These are phyloP conservation scores for Petrocephalus sullivani DNA, from an alignment of 2,797 vertebrate genomes.

Conservation along the genomic window DNA sequence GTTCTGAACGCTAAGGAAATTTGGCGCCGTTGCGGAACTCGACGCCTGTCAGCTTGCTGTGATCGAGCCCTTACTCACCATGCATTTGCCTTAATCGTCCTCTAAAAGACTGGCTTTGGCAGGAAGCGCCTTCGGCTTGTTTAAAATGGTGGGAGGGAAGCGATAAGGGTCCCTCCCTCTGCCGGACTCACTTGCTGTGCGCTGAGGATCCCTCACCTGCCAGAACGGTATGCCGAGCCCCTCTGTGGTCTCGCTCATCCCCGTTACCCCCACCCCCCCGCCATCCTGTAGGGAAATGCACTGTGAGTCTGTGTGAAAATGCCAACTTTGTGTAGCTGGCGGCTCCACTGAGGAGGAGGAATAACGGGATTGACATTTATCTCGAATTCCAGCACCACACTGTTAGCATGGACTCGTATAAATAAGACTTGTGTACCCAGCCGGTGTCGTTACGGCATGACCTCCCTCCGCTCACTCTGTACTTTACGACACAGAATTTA, in stretches of 20 bases:
- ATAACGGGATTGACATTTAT: background rate
- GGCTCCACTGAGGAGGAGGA: background rate
- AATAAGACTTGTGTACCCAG: background rate
- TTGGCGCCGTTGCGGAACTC: background rate
- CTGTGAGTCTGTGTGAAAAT: background rate
- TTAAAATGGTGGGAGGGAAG: background rate
- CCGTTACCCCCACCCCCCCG: background rate
- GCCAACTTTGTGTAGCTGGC: background rate
- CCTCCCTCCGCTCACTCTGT: background rate
- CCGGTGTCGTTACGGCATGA: background rate
- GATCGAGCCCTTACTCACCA: background rate
- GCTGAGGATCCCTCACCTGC: background rate
- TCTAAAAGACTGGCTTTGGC: background rate
- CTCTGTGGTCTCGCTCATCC: too few species aligned
- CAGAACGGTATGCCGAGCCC: background rate
- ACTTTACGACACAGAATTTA: background rate
- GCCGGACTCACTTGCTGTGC: background rate
- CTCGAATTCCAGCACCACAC: background rate
- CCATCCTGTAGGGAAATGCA: too few species aligned
- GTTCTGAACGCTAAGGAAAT: background rate
- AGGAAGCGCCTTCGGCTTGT: background rate
- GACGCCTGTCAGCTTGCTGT: background rate
- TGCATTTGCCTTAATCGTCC: background rate
- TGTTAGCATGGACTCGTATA: background rate
- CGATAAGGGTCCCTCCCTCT: background rate